Base-by-base conservation (phyloP, 2,888 invertebrate genomes). In the Pristionchus mayeri region DNA sequence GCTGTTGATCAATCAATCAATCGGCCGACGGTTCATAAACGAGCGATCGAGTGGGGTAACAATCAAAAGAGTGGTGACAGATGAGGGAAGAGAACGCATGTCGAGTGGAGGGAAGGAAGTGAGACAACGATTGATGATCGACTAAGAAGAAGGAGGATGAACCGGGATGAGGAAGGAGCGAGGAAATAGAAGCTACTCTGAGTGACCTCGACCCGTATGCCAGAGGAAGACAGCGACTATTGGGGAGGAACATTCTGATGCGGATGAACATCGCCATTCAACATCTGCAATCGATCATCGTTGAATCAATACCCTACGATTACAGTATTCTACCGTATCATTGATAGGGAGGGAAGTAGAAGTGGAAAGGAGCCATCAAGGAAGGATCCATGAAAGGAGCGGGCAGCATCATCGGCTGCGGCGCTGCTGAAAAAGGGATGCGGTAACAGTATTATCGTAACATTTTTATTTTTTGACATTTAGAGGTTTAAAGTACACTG, bases 381-480 rank as follows among this genome's bases (percentile, higher is more conserved):
- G 71, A 71, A 16, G 71, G 71, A 71, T 71, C 71, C 1, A 40
- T 71, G 71, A 71, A 71, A 0, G 40, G 71, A 9, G n/a, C 3
- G 0, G 44, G 71, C 37, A 71, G n/a, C 48, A 84, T 50, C 82
- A 44, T 50, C n/a, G 71, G 71, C 71, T 40, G 71, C 71, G 0
- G 11, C 2, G 71, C 71, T 71, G 71, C 40, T n/a, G 34, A 24
- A n/a, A 24, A 54, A 54, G 54, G 54, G 30, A 27, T 60, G 60
- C 7, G 2, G 60, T 13, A 13, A 44, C 6, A 9, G 24, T 24
- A n/a, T n/a, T n/a, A n/a, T n/a, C n/a, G n/a, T n/a, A n/a, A n/a
- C n/a, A n/a, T n/a, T n/a, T n/a, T n/a, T n/a, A n/a, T n/a, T n/a
- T n/a, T n/a, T n/a, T n/a, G n/a, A n/a, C n/a, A n/a, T n/a, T n/a